Conservation (phyloP, 2,888 invertebrate genomes). For the Timandra comae region DNA sequence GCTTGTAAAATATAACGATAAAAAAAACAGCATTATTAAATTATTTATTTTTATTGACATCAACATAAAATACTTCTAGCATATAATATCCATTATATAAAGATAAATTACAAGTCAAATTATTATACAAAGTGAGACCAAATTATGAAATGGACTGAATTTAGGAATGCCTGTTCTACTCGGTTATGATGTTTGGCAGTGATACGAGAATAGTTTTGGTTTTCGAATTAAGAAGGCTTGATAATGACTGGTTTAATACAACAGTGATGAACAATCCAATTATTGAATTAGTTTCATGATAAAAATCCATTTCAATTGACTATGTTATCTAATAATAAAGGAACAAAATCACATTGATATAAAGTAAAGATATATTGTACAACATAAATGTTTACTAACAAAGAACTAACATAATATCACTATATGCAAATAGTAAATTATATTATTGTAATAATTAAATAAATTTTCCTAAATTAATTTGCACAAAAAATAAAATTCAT, state of each 20-base stretch:
- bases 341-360: slow-evolving; percentile 62
- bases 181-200: slow-evolving; percentile 58
- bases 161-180: slow-evolving; percentile 53
- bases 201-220: slow-evolving; percentile 34
- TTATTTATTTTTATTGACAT: slow-evolving; percentile 67
- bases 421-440: slow-evolving; percentile 56
- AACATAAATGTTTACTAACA: slow-evolving; percentile 47
- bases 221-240: no score
- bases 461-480: slow-evolving; percentile 47
- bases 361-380: slow-evolving; percentile 43
- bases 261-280: no score
- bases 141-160: slow-evolving; percentile 57
- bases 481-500: slow-evolving; percentile 50
- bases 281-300: no score
- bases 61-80: slow-evolving; percentile 67
- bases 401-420: slow-evolving; percentile 62
- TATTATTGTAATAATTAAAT: slow-evolving; percentile 48
- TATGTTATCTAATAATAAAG: slow-evolving; percentile 43
- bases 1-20: no score
- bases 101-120: slow-evolving; percentile 68
- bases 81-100: slow-evolving; percentile 64
- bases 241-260: slow-evolving; percentile 26
- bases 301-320: slow-evolving; percentile 50
- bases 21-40: slow-evolving; percentile 20
- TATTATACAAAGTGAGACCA: slow-evolving; percentile 71